These are phyloP conservation scores for Ricordea florida DNA, from an alignment of 92 coral and sea anemone species.

Conservation along the genomic window DNA sequence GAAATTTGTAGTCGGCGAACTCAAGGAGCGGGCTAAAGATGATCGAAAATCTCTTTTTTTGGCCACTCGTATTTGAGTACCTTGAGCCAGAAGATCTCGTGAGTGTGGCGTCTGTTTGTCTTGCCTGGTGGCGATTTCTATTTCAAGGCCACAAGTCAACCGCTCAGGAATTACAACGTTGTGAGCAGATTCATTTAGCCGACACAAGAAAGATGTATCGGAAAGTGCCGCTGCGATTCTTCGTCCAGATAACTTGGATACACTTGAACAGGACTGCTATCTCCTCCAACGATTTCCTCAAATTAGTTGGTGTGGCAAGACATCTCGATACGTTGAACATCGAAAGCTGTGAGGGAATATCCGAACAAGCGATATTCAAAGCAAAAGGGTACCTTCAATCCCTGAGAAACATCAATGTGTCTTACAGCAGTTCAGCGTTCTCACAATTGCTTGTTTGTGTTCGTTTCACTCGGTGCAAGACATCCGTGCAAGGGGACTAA, in stretches of 20 bases:
- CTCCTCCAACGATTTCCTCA: neutral
- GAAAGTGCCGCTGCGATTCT: neutral
- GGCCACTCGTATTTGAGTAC: neutral
- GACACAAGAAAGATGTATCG: slow-evolving; percentile 13
- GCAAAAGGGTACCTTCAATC: neutral
- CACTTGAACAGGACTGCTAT: neutral
- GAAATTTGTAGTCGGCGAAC: neutral
- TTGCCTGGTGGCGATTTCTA: slow-evolving; percentile 4
- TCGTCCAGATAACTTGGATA: neutral
- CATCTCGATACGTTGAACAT: slow-evolving; percentile 9
- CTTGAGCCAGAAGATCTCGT: slow-evolving; percentile 12
- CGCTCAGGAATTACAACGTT: neutral
- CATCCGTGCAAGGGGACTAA: neutral
- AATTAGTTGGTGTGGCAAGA: neutral
- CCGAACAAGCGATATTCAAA: neutral
- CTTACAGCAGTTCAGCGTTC: slow-evolving; percentile 11
- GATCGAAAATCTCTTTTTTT: neutral
- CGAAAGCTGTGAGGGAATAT: neutral
- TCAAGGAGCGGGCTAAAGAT: neutral
- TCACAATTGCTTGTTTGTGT: neutral
- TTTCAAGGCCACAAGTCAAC: slow-evolving; percentile 16
- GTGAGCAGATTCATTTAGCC: neutral
- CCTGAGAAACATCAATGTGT: neutral
- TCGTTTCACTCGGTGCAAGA: neutral
- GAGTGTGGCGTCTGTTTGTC: slow-evolving; percentile 9